Evolutionary conservation across 2,888 invertebrate genomes (phyloP).

Genomic region (Cinara cedri): DNA sequence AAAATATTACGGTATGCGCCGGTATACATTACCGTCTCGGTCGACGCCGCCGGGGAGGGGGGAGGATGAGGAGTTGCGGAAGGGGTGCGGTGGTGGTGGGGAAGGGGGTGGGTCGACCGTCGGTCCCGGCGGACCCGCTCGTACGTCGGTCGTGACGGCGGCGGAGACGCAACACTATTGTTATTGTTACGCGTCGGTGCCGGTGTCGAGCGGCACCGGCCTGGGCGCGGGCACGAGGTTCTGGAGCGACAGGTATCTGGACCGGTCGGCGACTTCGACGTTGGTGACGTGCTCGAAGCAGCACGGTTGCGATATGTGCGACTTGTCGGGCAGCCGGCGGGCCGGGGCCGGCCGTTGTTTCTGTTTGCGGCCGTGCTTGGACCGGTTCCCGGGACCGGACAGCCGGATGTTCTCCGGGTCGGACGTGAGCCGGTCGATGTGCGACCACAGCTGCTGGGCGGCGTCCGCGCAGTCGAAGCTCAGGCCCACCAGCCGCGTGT

Average conservation of each 20-base stretch:
- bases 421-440: slow-evolving; percentile 73
- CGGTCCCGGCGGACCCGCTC: not conserved
- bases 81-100: no score
- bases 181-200: not conserved
- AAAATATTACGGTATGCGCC: no score
- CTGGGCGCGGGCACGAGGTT: slow-evolving; percentile 66
- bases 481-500: slow-evolving; percentile 77
- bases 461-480: slow-evolving; percentile 79
- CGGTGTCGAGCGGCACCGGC: slow-evolving; percentile 4
- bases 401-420: slow-evolving; percentile 80
- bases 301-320: slow-evolving; percentile 82
- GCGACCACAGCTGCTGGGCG: slow-evolving; percentile 74
- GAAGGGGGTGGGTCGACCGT: no score
- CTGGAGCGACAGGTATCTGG: slow-evolving; percentile 73
- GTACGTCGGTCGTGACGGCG: not conserved
- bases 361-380: slow-evolving; percentile 66
- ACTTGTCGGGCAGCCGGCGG: slow-evolving; percentile 74
- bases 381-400: slow-evolving; percentile 69
- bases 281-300: slow-evolving; percentile 84
- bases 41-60: no score
- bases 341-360: slow-evolving; percentile 68
- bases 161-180: not conserved
- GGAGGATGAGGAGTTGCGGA: no score
- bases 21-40: no score
- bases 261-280: slow-evolving; percentile 72